These are phyloP conservation scores for Xanthostigma xanthostigma DNA, from an alignment of 2,888 invertebrate species.

Conservation along the genomic window DNA sequence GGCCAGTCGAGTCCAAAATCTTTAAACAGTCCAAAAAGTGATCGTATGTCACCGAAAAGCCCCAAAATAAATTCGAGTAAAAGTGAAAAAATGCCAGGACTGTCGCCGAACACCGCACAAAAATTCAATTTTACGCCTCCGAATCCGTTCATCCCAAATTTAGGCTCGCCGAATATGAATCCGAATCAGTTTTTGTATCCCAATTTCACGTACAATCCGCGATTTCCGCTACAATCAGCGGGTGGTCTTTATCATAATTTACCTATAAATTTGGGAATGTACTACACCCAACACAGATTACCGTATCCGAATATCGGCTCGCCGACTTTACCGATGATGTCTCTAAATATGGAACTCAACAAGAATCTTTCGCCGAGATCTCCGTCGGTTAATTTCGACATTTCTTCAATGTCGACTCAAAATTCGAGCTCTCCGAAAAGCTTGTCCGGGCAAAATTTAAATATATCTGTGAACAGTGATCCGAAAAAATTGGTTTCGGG, in stretches of 20 bases:
- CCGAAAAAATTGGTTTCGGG: too few species aligned
- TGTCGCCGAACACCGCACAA: slow-evolving; percentile 17
- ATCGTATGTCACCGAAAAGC: background rate
- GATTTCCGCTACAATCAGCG: slow-evolving; percentile 8
- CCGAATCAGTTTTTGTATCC: slow-evolving; percentile 27
- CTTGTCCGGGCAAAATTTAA: too few species aligned
- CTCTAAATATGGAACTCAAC: too few species aligned
- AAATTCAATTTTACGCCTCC: slow-evolving; percentile 27
- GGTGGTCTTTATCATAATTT: background rate
- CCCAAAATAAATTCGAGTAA: slow-evolving; percentile 2
- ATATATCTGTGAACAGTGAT: too few species aligned
- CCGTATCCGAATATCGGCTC: too few species aligned
- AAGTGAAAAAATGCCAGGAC: slow-evolving; percentile 3
- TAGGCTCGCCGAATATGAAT: slow-evolving; percentile 25
- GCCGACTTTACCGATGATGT: too few species aligned
- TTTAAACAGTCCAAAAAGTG: background rate
- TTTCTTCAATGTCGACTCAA: too few species aligned
- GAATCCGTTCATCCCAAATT: slow-evolving; percentile 29
- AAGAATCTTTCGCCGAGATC: too few species aligned
- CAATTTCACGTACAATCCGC: slow-evolving; percentile 24
- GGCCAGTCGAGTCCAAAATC: background rate
- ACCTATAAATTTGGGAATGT: background rate
- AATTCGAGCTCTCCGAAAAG: too few species aligned
- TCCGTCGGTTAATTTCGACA: too few species aligned
- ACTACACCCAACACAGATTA: background rate